Evolutionary conservation across 2,797 vertebrate genomes (phyloP), one percentile per base, ranked within the genome.

Genomic region (Helostoma temminkii): DNA sequence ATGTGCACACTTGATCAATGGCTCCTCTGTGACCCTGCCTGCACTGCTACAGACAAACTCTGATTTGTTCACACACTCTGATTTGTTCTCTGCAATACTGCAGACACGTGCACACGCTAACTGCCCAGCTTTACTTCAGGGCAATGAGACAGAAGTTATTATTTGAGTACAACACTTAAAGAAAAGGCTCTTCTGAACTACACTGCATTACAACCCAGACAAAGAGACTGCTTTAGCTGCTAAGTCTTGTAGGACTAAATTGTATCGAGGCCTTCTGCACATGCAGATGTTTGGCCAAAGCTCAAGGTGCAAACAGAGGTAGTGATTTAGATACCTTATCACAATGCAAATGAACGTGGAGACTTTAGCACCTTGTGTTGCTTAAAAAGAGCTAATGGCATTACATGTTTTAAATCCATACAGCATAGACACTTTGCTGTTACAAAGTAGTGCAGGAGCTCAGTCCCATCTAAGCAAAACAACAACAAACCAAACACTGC

Each of bases 1-100:
- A 55, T 59, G 72, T 71, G 82, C 65, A 67, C 68, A 66, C 81
- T 82, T 83, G 83, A 91, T 92, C 89, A 91, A 92, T 90, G 87
- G 78, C 50, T 89, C 77, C 73, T 90, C 87, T 92, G 90, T 91
- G 86, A 90, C 85, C 76, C 82, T 74, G 74, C 46, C 65, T 75
- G 79, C 82, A 72, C 71, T 54, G 72, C 80, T 74, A 69, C 50
- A 65, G 74, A 82, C 70, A 66, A 80, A 84, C 78, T n/a, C n/a
- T n/a, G n/a, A n/a, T n/a, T n/a, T n/a, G n/a, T n/a, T n/a, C 34
- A 66, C 37, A 52, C 78, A 64, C 64, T 25, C 64, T 1, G 56
- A 78, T 78, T 83, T 77, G 76, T 84, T 80, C 80, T 78, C 80
- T 77, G 75, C 81, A 86, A 71, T 83, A 71, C 80, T 78, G 83